Percentiles rank a stretch among this genome's conserved stretches.
phyloP scores from a whole-genome alignment of 2,113 vertebrate genomes.

The Oxyruncus cristatus region DNA sequence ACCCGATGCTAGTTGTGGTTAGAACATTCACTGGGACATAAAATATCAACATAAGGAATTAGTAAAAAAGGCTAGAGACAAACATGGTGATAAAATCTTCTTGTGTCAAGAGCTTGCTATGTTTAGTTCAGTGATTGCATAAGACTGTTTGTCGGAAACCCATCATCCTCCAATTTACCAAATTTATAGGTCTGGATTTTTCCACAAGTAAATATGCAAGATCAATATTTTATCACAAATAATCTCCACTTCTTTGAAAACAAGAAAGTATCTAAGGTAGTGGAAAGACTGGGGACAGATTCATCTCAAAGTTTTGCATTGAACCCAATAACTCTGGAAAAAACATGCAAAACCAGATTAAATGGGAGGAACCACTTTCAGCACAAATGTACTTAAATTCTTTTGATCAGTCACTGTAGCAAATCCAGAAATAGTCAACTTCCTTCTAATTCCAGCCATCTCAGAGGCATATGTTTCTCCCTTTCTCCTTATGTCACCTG shows the following conservation, averaged over 20 bases:
- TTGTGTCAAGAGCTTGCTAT: neutral
- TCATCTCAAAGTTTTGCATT: neutral
- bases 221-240: neutral
- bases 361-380: neutral
- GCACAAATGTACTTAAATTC: neutral
- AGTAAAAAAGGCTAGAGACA: neutral
- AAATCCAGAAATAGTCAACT: neutral
- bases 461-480: neutral
- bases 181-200: neutral
- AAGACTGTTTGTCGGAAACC: neutral
- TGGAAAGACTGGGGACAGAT: neutral
- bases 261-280: neutral
- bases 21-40: neutral
- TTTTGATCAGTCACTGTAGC: neutral
- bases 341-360: neutral
- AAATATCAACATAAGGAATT: neutral
- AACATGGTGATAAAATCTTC: neutral
- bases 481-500: neutral
- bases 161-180: neutral
- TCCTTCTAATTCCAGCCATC: neutral
- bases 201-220: neutral
- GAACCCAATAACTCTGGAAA: neutral
- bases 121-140: neutral
- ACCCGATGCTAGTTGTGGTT: neutral
- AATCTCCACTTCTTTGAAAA: neutral